Conservation (phyloP, 2,113 vertebrate species). For the Etheostoma spectabile region DNA sequence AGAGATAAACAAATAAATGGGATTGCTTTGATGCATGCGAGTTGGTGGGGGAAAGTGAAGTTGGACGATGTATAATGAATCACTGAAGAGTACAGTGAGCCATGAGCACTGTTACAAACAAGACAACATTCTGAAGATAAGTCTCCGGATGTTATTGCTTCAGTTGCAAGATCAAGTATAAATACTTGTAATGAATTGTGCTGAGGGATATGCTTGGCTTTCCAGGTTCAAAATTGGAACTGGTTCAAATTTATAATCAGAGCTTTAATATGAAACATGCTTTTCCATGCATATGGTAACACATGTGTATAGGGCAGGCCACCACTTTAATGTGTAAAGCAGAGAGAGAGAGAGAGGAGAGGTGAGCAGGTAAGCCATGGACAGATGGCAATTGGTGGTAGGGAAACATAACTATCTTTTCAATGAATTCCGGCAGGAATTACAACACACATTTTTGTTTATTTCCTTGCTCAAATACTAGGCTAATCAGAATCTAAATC, state of each 20-base stretch:
- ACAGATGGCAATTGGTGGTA: background rate
- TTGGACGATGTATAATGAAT: conserved; percentile 49
- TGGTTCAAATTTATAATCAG: background rate
- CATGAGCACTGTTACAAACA: conserved; percentile 15
- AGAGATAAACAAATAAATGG: conserved; percentile 53
- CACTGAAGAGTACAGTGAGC: conserved; percentile 36
- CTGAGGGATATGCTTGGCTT: background rate
- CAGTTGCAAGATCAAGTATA: conserved; percentile 9
- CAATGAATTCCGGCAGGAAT: background rate
- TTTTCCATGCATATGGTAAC: background rate
- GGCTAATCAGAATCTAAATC: background rate
- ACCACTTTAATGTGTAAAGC: background rate
- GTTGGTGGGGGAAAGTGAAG: conserved; percentile 24
- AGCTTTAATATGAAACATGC: background rate
- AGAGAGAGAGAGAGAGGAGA: background rate
- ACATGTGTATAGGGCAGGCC: background rate
- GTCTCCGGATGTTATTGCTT: conserved; percentile 27
- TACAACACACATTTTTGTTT: background rate
- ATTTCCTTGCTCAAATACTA: background rate
- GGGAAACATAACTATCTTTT: background rate
- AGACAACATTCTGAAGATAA: conserved; percentile 26
- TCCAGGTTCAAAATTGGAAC: conserved; percentile 11
- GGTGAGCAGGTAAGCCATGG: background rate
- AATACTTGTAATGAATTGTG: conserved; percentile 18
- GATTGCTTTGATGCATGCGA: conserved; percentile 33